Base-by-base conservation (phyloP, 2,888 invertebrate species). In the Cosmia trapezina region DNA sequence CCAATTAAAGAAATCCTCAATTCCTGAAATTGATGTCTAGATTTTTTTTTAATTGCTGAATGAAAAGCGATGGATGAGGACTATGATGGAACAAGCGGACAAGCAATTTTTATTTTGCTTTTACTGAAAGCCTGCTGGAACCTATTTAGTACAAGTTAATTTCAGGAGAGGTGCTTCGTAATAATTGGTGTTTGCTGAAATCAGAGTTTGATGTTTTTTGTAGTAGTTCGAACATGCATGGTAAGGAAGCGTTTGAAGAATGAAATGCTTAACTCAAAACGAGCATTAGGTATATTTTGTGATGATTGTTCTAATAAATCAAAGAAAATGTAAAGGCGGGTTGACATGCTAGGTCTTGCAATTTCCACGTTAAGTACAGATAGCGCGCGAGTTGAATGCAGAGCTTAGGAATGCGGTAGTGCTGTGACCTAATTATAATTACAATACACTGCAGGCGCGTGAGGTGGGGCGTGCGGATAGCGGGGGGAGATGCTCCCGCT, bases 331-430 rank as follows among this genome's bases (percentile, higher is more conserved):
- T 51, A 22, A 64, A 56, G 28, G 11, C 54, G n/a, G 17, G 5
- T 14, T 8, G 47, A n/a, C 64, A 64, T 75, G 75, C 43, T 9
- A 66, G 14, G 37, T 33, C 9, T n/a, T 65, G 12, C n/a, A 45
- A 51, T 51, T 66, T 59, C 8, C n/a, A n/a, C n/a, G n/a, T n/a
- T n/a, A n/a, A n/a, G n/a, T n/a, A n/a, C n/a, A n/a, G n/a, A n/a
- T n/a, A n/a, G n/a, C n/a, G n/a, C n/a, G n/a, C n/a, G n/a, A n/a
- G n/a, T n/a, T n/a, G n/a, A n/a, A n/a, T n/a, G n/a, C n/a, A n/a
- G n/a, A n/a, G n/a, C n/a, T n/a, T n/a, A n/a, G n/a, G n/a, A n/a
- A n/a, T n/a, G n/a, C n/a, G n/a, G n/a, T n/a, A n/a, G n/a, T n/a
- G n/a, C n/a, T n/a, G n/a, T n/a, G n/a, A n/a, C n/a, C n/a, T n/a